phyloP scores from a whole-genome alignment of 2,888 invertebrate species.

The Ephialtes manifestator region DNA sequence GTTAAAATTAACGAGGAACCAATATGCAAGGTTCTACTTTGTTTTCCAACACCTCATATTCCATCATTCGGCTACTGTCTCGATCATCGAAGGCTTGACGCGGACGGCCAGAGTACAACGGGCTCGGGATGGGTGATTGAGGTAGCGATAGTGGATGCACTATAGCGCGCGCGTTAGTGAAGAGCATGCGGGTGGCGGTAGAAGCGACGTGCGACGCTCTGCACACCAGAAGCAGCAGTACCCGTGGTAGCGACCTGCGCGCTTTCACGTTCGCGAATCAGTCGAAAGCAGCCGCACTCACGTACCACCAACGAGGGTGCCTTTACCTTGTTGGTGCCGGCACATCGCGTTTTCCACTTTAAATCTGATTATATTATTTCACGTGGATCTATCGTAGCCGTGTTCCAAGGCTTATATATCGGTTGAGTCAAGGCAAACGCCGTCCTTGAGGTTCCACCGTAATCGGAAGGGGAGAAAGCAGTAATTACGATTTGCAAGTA shows the following conservation, averaged over 20 bases:
- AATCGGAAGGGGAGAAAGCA: not conserved
- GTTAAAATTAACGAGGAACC: not conserved
- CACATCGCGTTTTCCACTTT: conserved; percentile 49
- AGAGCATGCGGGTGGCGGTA: conserved; percentile 21
- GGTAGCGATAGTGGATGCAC: conserved; percentile 37
- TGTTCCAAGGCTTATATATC: conserved; percentile 17
- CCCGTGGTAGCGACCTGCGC: conserved; percentile 75
- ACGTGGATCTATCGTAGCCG: conserved; percentile 30
- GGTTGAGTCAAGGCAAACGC: conserved; percentile 1
- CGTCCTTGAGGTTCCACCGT: conserved; percentile 1
- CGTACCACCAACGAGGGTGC: conserved; percentile 69
- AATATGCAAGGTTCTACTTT: not conserved
- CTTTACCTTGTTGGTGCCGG: conserved; percentile 38
- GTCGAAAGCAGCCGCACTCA: conserved; percentile 77
- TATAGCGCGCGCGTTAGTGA: conserved; percentile 10
- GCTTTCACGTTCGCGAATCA: conserved; percentile 75
- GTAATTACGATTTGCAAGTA: conserved; percentile 20
- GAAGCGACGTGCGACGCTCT: conserved; percentile 65
- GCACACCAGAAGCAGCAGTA: conserved; percentile 50
- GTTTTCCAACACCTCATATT: not conserved
- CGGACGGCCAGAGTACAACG: not conserved
- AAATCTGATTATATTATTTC: conserved; percentile 62
- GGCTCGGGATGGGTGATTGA: conserved; percentile 10
- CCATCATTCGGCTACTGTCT: not conserved
- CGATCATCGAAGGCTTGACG: not conserved